A percentile compares a stretch with the other conserved stretches of the same genome.
Conservation (phyloP, 2,113 vertebrate genomes). For the Phylloscopus trochiloides region DNA sequence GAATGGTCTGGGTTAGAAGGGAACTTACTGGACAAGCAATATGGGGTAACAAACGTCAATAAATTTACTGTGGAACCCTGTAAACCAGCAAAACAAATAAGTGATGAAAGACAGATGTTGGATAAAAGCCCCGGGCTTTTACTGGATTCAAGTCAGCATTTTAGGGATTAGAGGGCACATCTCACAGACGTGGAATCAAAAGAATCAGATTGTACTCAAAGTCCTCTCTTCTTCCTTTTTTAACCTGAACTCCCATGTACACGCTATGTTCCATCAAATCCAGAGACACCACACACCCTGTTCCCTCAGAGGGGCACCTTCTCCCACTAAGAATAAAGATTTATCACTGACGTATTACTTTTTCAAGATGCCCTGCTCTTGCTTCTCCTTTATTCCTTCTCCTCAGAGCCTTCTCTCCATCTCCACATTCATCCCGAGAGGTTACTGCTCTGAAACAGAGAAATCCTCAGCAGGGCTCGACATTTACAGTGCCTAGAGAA, state of each 20-base stretch:
- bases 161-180: background rate
- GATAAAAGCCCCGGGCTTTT: background rate
- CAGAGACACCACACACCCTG: background rate
- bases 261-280: background rate
- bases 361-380: background rate
- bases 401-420: background rate
- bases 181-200: background rate
- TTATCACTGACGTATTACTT: background rate
- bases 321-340: background rate
- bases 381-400: background rate
- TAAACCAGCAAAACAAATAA: background rate
- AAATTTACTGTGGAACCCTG: background rate
- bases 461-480: background rate
- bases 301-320: background rate
- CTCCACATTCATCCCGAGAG: rapidly evolving
- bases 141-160: background rate
- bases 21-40: background rate
- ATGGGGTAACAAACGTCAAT: rapidly evolving
- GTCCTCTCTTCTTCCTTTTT: background rate
- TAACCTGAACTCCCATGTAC: rapidly evolving
- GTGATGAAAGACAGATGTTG: background rate
- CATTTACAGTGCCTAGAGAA: background rate
- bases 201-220: background rate
- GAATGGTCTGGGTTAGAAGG: background rate
- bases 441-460: background rate